These are phyloP conservation scores for Bungarus multicinctus DNA, from an alignment of 2,113 vertebrate genomes.

Conservation along the genomic window DNA sequence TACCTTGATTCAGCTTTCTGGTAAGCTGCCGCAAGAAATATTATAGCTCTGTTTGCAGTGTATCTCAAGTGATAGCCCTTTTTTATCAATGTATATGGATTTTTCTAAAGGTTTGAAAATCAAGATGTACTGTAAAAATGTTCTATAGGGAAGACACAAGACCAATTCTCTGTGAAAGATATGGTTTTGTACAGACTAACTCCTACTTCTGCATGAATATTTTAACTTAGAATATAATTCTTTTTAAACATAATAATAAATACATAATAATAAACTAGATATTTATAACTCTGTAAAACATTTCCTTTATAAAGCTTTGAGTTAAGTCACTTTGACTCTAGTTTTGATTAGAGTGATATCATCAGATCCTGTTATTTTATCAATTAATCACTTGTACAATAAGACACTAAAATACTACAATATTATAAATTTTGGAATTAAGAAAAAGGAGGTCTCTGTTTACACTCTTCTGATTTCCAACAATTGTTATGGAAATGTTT, in stretches of 20 bases:
- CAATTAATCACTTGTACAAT: conserved; percentile 63
- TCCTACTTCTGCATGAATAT: conserved; percentile 64
- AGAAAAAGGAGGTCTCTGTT: conserved; percentile 51
- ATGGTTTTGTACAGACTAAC: conserved; percentile 63
- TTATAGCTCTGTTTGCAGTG: conserved; percentile 62
- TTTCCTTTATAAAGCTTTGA: conserved; percentile 58
- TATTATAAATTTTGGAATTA: conserved; percentile 67
- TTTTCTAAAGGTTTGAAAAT: conserved; percentile 66
- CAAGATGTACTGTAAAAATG: conserved; percentile 62
- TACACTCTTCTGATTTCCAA: conserved; percentile 58
- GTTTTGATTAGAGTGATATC: conserved; percentile 70
- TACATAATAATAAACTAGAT: conserved; percentile 63
- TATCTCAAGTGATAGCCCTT: conserved; percentile 74
- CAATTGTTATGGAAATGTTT: conserved; percentile 59
- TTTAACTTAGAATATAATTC: conserved; percentile 62
- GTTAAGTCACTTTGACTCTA: conserved; percentile 65
- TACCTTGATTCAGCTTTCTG: conserved; percentile 81
- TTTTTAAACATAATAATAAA: conserved; percentile 19
- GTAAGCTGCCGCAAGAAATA: conserved; percentile 74
- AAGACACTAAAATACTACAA: conserved; percentile 63
- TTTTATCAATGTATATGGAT: conserved; percentile 31
- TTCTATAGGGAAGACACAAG: conserved; percentile 61
- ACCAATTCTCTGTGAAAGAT: conserved; percentile 62
- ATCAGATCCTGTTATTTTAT: conserved; percentile 68
- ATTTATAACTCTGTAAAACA: conserved; percentile 62